These are phyloP conservation scores for Atethmia centrago DNA, from an alignment of 2,888 invertebrate genomes.

Conservation along the genomic window DNA sequence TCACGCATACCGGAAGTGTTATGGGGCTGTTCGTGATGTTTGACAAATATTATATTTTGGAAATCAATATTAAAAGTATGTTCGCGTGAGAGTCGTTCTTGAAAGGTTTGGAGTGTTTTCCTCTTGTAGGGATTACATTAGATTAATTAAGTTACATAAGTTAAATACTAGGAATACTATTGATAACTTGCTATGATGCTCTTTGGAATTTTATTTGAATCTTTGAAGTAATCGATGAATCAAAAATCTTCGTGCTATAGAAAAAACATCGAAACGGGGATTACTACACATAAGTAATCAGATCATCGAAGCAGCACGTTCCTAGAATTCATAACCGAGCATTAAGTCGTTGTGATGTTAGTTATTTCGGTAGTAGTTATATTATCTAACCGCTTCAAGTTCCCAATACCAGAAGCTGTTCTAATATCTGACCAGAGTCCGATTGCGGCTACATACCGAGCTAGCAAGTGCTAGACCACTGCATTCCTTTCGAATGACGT, in stretches of 20 bases:
- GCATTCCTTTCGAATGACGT: constrained; percentile 74
- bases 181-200: not conserved
- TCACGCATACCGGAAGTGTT: constrained; percentile 60
- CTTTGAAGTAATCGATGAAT: not conserved
- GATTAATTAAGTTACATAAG: no score
- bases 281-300: not conserved
- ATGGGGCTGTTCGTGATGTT: constrained; percentile 48
- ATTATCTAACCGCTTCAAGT: constrained; percentile 41
- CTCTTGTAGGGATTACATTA: constrained; percentile 14
- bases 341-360: constrained; percentile 5
- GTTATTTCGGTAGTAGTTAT: constrained; percentile 35
- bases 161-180: not conserved
- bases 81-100: constrained; percentile 34
- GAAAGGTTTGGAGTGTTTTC: constrained; percentile 23
- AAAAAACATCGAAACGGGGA: not conserved
- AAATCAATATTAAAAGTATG: constrained; percentile 55
- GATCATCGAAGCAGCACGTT: constrained; percentile 4
- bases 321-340: constrained; percentile 16
- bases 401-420: constrained; percentile 46
- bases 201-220: not conserved
- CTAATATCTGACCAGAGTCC: constrained; percentile 57
- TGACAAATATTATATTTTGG: constrained; percentile 59
- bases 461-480: constrained; percentile 63
- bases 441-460: constrained; percentile 56
- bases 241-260: not conserved